A percentile compares a stretch with the other conserved stretches of the same genome.
phyloP scores from a whole-genome alignment of 2,797 vertebrate genomes.

The Scarus forsteni region DNA sequence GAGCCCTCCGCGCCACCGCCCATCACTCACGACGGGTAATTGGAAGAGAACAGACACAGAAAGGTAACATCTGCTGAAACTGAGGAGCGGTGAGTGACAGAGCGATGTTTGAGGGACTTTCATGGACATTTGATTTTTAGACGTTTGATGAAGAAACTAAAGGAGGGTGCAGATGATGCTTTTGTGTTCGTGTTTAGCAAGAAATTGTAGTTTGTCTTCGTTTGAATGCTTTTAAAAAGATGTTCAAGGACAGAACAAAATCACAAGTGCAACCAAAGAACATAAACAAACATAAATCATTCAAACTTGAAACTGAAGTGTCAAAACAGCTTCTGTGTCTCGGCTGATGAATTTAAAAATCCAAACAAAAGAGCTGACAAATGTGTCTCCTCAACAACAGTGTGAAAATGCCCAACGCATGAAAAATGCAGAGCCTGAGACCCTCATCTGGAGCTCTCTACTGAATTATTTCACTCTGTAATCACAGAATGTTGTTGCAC shows the following conservation, averaged over 20 bases:
- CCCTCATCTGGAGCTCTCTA: not conserved
- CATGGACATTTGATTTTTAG: constrained; percentile 23
- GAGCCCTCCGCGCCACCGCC: constrained; percentile 47
- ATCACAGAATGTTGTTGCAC: too few species aligned
- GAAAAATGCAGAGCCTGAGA: not conserved
- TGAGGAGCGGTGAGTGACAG: constrained; percentile 40
- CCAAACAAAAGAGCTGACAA: not conserved
- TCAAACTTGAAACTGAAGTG: not conserved
- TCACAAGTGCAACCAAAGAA: not conserved
- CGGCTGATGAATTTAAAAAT: not conserved
- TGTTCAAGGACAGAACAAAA: not conserved
- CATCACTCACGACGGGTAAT: constrained; percentile 76
- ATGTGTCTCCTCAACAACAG: not conserved
- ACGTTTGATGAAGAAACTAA: constrained; percentile 12
- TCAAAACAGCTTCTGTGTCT: too few species aligned
- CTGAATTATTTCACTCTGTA: too few species aligned
- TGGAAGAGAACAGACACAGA: constrained; percentile 54
- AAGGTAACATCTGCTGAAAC: constrained; percentile 20
- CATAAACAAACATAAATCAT: not conserved
- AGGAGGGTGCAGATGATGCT: constrained; percentile 6
- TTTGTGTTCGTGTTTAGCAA: not conserved
- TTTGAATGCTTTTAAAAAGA: not conserved
- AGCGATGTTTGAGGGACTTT: constrained; percentile 6
- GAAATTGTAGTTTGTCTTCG: not conserved
- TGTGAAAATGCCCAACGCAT: not conserved